Conservation (phyloP, 2,888 invertebrate genomes). For the Callyntrura guangdongensis region DNA sequence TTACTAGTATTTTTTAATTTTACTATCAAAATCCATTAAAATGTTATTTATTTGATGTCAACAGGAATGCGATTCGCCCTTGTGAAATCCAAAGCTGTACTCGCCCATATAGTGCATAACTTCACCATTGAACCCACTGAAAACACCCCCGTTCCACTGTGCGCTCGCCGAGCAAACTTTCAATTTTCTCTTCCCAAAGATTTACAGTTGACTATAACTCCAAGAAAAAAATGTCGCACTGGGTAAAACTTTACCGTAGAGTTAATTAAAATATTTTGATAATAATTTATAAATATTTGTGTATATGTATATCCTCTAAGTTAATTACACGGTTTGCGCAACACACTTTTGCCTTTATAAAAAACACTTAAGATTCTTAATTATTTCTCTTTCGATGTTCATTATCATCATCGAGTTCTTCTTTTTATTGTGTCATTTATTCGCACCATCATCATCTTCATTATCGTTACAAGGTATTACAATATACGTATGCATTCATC, state of each 20-base stretch:
- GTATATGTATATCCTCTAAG: no score
- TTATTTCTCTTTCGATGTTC: not conserved
- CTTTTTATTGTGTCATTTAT: not conserved
- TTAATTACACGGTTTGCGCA: no score
- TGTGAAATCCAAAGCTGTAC: slow-evolving; percentile 56
- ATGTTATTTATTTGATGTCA: not conserved
- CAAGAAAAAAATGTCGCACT: not conserved
- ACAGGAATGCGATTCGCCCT: slow-evolving; percentile 64
- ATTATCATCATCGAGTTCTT: not conserved
- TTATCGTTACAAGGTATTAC: not conserved
- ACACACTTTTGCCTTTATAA: no score
- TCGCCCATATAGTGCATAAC: slow-evolving; percentile 49
- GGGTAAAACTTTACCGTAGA: no score
- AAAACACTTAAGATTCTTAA: no score
- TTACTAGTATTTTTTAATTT: not conserved
- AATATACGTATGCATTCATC: not conserved
- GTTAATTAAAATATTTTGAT: no score
- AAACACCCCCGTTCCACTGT: slow-evolving; percentile 54
- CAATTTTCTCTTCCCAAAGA: slow-evolving; percentile 16
- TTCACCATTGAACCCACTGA: slow-evolving; percentile 51
- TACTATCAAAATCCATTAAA: no score
- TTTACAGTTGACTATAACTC: slow-evolving; percentile 36
- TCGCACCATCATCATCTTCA: not conserved
- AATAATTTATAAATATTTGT: no score
- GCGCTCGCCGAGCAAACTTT: slow-evolving; percentile 41